A percentile compares a stretch with the other conserved stretches of the same genome.
Conservation (phyloP, 1,140 invertebrate genomes). For the Brachionus asplanchnoidis region DNA sequence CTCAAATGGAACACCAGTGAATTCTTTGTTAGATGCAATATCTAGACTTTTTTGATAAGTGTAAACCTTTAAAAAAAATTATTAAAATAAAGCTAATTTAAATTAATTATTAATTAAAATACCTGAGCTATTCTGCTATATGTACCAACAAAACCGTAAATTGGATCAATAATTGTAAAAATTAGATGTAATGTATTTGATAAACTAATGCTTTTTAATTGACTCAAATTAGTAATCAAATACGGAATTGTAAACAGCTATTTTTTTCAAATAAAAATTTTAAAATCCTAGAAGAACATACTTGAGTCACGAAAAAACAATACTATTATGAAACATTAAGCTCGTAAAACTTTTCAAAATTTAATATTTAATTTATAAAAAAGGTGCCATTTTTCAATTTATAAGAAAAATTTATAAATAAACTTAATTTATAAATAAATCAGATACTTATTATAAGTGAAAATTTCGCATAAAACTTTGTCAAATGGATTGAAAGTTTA, state of each 20-base stretch:
- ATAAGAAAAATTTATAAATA: no score
- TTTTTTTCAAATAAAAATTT: background rate
- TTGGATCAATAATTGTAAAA: constrained; percentile 18
- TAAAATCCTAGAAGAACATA: background rate
- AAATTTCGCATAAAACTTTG: no score
- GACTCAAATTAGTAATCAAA: background rate
- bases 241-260: constrained; percentile 31
- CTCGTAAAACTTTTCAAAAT: no score
- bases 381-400: no score
- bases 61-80: background rate
- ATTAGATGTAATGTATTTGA: constrained; percentile 8
- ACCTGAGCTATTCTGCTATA: constrained; percentile 13
- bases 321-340: no score
- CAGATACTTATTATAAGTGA: no score
- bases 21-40: background rate
- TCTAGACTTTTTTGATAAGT: background rate
- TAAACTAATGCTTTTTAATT: background rate
- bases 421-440: no score
- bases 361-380: no score
- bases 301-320: no score
- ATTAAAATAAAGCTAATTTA: background rate
- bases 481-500: no score
- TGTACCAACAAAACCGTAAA: constrained; percentile 21
- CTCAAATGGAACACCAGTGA: constrained; percentile 1
- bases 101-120: background rate